Evolutionary conservation across 2,113 vertebrate species (phyloP), one percentile per base, ranked within the genome.

Genomic region (Hippocampus abdominalis): DNA sequence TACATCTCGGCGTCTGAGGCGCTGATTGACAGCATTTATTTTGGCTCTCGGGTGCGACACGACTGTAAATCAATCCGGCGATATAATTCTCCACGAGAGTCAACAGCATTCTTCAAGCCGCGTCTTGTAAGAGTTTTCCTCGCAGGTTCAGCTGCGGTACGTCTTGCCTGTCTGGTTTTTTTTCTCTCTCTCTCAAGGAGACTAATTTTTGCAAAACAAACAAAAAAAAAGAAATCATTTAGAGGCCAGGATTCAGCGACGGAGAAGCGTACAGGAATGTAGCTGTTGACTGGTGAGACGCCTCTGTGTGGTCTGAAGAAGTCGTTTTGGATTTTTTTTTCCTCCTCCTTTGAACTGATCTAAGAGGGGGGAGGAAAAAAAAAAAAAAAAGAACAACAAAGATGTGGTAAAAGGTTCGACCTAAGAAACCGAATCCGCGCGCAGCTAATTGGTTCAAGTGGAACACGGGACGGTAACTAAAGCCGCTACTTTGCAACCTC

Each of bases 21-120:
- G 46, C 46, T 73, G 78, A 77, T 23, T 81, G 83, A 68, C 23
- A 13, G 29, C 72, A 62, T 81, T 84, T 74, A 4, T 59, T 69
- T 81, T 81, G 81, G 81, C 80, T 74, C 12, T 66, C 67, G 42
- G 39, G 20, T 15, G 18, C 36, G 68, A n/a, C 79, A 39, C 21
- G 1, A 49, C 39, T 60, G 40, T 84, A 71, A 77, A 77, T 79
- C 72, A 36, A 71, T 23, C 32, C 7, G 8, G 27, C 8, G 16
- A 36, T 32, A 36, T 16, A 60, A 59, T 16, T 15, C 56, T 32
- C 25, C 25, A 27, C 15, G 15, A 6, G 56, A 59, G 56, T 59
- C 27, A 16, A 59, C 56, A 29, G 18, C 56, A 25, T 59, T 59
- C 56, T 13, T 32, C 56, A 59, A 29, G 25, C 56, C 56, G 15